These are phyloP conservation scores for Proisotoma minuta DNA, from an alignment of 2,888 invertebrate genomes.

Conservation along the genomic window DNA sequence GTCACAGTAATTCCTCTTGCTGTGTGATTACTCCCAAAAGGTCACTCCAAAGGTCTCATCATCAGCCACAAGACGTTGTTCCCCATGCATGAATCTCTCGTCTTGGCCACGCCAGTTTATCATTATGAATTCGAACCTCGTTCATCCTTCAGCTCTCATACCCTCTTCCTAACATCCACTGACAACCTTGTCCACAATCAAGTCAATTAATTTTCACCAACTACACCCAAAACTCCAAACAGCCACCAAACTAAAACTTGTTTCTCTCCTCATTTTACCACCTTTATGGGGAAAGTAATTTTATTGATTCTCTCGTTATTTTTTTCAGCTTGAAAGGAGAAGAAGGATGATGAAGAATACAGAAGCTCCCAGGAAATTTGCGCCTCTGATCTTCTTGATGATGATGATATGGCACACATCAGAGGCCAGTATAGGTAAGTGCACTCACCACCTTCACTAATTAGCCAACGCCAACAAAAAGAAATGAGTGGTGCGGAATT, in stretches of 20 bases:
- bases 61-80: too few relatives aligned
- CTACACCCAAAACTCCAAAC: too few relatives aligned
- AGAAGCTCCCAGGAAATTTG: not conserved
- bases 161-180: conserved; percentile 4
- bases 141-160: not conserved
- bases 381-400: conserved; percentile 32
- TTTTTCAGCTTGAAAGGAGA: conserved; percentile 1
- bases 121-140: conserved; percentile 17
- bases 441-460: not conserved
- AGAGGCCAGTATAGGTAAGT: conserved; percentile 37
- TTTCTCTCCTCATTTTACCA: not conserved
- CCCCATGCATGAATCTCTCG: not conserved
- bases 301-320: too few relatives aligned
- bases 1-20: too few relatives aligned
- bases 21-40: too few relatives aligned
- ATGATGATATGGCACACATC: conserved; percentile 39
- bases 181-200: conserved; percentile 8
- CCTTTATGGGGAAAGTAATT: too few relatives aligned
- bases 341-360: conserved; percentile 13
- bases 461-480: too few relatives aligned
- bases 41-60: not conserved
- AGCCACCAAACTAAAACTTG: too few relatives aligned
- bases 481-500: too few relatives aligned
- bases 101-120: not conserved
- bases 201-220: conserved; percentile 18